A percentile compares a stretch with the other conserved stretches of the same genome.
Evolutionary conservation across 2,113 vertebrate species (phyloP).

Genomic region (Steatornis caripensis): DNA sequence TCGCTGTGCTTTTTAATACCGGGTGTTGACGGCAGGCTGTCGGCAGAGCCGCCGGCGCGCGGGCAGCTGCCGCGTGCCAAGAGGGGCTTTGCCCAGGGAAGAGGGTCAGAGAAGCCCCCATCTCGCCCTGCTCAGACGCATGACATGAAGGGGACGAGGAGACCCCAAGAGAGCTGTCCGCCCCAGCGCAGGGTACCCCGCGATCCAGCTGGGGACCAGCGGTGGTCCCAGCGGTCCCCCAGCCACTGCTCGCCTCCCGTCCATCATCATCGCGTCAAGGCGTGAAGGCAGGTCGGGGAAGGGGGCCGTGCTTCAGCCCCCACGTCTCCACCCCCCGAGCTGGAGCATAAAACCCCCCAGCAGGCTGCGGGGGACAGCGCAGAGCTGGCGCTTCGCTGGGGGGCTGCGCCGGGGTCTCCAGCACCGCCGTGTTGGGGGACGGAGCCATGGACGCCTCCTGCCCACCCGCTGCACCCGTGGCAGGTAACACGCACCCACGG

Average conservation of each 20-base stretch:
- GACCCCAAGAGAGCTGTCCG: not conserved
- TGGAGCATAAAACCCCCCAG: slow-evolving; percentile 39
- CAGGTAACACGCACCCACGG: not conserved
- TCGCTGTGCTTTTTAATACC: too few relatives aligned
- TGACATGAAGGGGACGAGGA: not conserved
- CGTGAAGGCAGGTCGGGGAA: not conserved
- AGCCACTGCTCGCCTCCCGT: fast-evolving
- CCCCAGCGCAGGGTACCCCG: not conserved
- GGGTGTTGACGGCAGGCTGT: too few relatives aligned
- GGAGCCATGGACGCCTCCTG: not conserved
- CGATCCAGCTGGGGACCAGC: not conserved
- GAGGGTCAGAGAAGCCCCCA: not conserved
- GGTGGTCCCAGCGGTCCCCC: not conserved
- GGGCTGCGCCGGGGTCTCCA: not conserved
- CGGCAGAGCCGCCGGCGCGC: too few relatives aligned
- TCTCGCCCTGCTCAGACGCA: fast-evolving
- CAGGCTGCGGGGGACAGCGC: not conserved
- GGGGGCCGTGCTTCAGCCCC: not conserved
- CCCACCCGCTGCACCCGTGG: not conserved
- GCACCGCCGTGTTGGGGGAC: not conserved
- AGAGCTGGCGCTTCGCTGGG: not conserved
- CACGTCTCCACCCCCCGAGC: not conserved
- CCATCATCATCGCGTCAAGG: not conserved
- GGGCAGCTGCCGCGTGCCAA: fast-evolving
- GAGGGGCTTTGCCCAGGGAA: not conserved